phyloP scores from a whole-genome alignment of 2,113 vertebrate genomes.

The Brachyhypopomus occidentalis region DNA sequence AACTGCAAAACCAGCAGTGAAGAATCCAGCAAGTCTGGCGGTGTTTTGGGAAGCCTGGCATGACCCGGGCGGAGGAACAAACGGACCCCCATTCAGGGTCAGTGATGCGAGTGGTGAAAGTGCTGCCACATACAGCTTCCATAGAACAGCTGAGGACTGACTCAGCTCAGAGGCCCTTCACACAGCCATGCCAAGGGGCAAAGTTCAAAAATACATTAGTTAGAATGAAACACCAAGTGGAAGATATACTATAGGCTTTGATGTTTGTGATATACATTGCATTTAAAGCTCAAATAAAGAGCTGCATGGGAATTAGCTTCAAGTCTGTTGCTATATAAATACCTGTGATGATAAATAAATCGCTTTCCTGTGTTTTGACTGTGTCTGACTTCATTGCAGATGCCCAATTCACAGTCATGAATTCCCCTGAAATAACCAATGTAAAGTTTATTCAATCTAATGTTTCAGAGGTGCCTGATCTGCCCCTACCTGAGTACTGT shows the following conservation, averaged over 20 bases:
- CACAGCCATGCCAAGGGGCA: background rate
- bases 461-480: background rate
- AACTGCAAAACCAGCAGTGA: slow-evolving; percentile 47
- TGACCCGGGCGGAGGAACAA: slow-evolving; percentile 64
- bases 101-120: slow-evolving; percentile 72
- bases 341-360: no score
- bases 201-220: slow-evolving; percentile 7
- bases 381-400: no score
- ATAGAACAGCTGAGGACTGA: slow-evolving; percentile 65
- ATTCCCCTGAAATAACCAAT: background rate
- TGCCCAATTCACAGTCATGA: background rate
- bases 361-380: no score
- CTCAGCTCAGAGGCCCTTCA: slow-evolving; percentile 59
- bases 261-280: no score
- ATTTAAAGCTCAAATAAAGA: no score
- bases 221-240: no score
- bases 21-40: slow-evolving; percentile 62
- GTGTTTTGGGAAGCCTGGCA: slow-evolving; percentile 62
- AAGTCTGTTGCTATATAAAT: no score
- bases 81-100: slow-evolving; percentile 66
- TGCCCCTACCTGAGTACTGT: slow-evolving; percentile 9
- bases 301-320: no score
- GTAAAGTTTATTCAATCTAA: no score
- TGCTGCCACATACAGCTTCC: slow-evolving; percentile 77
- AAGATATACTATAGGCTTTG: no score